A percentile compares a stretch with the other conserved stretches of the same genome.
phyloP scores from a whole-genome alignment of 2,888 invertebrate species.

The Zygogramma bicolorata region DNA sequence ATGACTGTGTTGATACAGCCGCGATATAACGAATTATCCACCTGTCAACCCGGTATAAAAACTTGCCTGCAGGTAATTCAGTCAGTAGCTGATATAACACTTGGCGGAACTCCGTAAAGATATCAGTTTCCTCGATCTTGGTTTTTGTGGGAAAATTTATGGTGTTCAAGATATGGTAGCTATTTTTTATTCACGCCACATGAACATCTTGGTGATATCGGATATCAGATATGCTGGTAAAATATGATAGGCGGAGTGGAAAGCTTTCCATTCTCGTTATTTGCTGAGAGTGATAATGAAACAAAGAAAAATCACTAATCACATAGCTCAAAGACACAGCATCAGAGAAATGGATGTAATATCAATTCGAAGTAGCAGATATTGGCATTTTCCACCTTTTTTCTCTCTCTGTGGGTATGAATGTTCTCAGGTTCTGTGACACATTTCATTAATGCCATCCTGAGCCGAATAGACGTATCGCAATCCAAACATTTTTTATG shows the following conservation, averaged over 20 bases:
- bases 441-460: no score
- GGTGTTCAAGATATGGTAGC: slow-evolving; percentile 23
- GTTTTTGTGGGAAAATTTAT: slow-evolving; percentile 33
- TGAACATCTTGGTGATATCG: slow-evolving; percentile 27
- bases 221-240: background rate
- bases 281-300: no score
- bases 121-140: slow-evolving; percentile 35
- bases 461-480: no score
- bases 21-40: slow-evolving; percentile 30
- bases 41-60: slow-evolving; percentile 24
- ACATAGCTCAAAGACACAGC: no score
- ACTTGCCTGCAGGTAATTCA: slow-evolving; percentile 22
- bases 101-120: slow-evolving; percentile 27
- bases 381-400: no score
- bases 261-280: no score
- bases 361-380: no score
- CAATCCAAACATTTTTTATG: no score
- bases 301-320: no score
- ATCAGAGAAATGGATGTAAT: no score
- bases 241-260: background rate
- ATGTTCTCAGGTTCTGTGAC: no score
- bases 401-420: no score
- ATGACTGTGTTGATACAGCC: background rate
- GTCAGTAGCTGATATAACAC: slow-evolving; percentile 12
- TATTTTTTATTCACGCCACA: slow-evolving; percentile 29